Evolutionary conservation across 2,888 invertebrate genomes (phyloP).

Genomic region (Leucophenga maculata): DNA sequence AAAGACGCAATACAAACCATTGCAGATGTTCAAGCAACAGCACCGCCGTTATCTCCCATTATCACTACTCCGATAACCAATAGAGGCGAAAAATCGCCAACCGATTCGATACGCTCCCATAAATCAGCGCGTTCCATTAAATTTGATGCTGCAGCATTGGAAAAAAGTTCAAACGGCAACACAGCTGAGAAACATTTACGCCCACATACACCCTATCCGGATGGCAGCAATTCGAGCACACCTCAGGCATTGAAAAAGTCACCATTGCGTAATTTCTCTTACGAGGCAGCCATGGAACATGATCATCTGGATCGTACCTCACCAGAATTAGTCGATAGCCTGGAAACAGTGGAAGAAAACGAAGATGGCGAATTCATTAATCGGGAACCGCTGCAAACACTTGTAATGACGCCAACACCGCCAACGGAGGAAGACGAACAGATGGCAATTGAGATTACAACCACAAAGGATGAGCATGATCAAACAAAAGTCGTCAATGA

Average conservation of each 20-base stretch:
- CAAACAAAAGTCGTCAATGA: constrained; percentile 67
- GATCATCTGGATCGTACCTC: constrained; percentile 61
- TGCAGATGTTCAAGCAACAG: not conserved
- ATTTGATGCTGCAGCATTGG: constrained; percentile 47
- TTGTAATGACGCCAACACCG: constrained; percentile 55
- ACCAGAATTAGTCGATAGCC: constrained; percentile 60
- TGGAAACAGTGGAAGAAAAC: constrained; percentile 58
- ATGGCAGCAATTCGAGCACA: constrained; percentile 55
- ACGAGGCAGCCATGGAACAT: constrained; percentile 63
- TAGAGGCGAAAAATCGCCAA: constrained; percentile 46
- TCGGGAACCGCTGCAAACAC: constrained; percentile 25
- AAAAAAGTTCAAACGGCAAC: constrained; percentile 28
- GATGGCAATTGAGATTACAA: constrained; percentile 67
- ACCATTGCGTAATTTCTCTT: constrained; percentile 62
- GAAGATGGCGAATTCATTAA: not conserved
- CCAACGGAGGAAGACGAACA: constrained; percentile 69
- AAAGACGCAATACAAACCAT: not conserved
- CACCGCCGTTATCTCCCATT: constrained; percentile 31
- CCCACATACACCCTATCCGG: constrained; percentile 69
- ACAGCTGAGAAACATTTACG: constrained; percentile 56
- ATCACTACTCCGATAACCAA: not conserved
- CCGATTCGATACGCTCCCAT: constrained; percentile 52
- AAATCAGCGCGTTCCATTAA: constrained; percentile 53
- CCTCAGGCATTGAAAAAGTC: constrained; percentile 58
- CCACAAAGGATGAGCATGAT: constrained; percentile 62